These are phyloP conservation scores for Craniophora ligustri DNA, from an alignment of 2,888 invertebrate genomes.

Conservation along the genomic window DNA sequence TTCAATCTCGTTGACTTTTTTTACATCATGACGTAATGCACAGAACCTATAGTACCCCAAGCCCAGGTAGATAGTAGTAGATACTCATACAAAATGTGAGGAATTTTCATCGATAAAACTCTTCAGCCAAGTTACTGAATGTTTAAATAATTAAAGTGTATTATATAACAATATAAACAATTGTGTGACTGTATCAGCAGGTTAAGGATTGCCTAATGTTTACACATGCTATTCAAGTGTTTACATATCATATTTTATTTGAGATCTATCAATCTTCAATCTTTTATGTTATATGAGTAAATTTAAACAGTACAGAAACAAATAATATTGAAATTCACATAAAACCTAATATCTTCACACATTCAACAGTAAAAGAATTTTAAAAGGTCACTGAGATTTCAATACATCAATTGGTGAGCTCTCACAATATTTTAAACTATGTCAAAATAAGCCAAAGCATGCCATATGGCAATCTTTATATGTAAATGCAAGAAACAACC, in stretches of 20 bases:
- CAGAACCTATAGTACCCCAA: background rate
- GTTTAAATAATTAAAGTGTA: background rate
- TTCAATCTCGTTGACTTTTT: background rate
- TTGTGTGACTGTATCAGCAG: background rate
- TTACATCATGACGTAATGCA: background rate
- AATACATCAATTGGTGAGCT: background rate
- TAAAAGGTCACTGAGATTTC: background rate
- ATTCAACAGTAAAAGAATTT: background rate
- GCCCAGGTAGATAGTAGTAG: background rate
- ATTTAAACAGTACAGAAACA: too few species aligned
- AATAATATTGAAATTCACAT: too few species aligned
- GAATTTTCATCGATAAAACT: background rate
- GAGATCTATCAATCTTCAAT: too few species aligned
- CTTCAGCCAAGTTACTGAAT: background rate
- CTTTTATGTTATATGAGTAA: too few species aligned
- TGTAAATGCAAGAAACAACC: too few species aligned
- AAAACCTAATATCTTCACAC: too few species aligned
- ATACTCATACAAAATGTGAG: constrained; percentile 10
- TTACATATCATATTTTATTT: background rate
- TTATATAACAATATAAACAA: background rate
- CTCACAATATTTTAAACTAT: too few species aligned
- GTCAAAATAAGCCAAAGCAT: too few species aligned
- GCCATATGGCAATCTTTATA: too few species aligned
- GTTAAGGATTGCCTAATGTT: background rate
- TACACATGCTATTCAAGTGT: too few species aligned